phyloP scores from a whole-genome alignment of 2,113 vertebrate species.

The Bubalus kerabau region DNA sequence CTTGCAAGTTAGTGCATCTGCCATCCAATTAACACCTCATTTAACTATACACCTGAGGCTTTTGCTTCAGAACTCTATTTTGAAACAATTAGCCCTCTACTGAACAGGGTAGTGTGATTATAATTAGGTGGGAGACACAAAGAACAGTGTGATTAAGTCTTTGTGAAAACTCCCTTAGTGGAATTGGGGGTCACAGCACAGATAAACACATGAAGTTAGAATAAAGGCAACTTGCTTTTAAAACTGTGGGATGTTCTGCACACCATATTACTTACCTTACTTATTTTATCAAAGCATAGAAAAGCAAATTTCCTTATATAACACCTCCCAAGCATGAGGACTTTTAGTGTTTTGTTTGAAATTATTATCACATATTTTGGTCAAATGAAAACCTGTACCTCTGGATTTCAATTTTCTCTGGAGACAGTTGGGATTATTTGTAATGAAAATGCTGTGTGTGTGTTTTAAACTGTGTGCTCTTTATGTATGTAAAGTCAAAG shows the following conservation, averaged over 20 bases:
- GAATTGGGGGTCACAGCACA: neutral
- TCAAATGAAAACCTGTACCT: neutral
- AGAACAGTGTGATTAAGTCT: neutral
- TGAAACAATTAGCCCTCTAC: conserved; percentile 59
- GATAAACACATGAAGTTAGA: neutral
- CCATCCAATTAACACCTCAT: conserved; percentile 60
- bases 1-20: neutral
- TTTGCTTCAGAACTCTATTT: conserved; percentile 14
- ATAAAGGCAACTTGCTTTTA: neutral
- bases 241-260: neutral
- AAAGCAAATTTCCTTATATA: neutral
- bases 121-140: conserved; percentile 50
- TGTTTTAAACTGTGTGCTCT: neutral
- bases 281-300: neutral
- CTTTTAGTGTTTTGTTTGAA: neutral
- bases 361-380: neutral
- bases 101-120: conserved; percentile 16
- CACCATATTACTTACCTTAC: neutral
- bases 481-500: neutral
- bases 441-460: neutral
- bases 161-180: neutral
- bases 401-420: neutral
- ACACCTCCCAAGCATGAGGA: neutral
- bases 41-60: conserved; percentile 57
- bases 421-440: neutral